These are phyloP conservation scores for Ptyas mucosa DNA, from an alignment of 2,113 vertebrate genomes.

Conservation along the genomic window DNA sequence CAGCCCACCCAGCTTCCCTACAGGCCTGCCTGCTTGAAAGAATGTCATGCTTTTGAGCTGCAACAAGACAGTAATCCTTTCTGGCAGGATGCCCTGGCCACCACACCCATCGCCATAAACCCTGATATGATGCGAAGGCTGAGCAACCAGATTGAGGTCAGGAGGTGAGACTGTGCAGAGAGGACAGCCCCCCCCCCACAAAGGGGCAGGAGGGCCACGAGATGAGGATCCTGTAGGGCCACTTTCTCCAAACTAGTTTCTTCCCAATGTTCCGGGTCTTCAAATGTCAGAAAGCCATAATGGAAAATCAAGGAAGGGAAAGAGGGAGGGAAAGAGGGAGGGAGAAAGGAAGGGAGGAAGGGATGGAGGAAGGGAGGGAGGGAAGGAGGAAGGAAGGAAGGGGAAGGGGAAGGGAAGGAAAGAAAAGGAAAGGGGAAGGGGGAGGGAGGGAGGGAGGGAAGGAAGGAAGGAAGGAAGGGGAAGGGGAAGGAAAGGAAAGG, in stretches of 20 bases:
- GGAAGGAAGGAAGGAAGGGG: too few relatives aligned
- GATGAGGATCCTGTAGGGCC: background rate
- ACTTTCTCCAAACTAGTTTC: background rate
- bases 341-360: rapidly evolving
- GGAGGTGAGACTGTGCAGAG: background rate
- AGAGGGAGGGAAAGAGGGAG: background rate
- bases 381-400: rapidly evolving
- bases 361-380: rapidly evolving
- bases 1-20: background rate
- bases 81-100: background rate
- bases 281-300: background rate
- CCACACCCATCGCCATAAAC: background rate
- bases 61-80: background rate
- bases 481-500: background rate
- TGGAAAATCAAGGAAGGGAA: background rate
- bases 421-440: rapidly evolving
- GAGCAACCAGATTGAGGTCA: background rate
- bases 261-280: background rate
- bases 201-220: background rate
- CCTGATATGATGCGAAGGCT: background rate
- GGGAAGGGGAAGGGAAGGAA: rapidly evolving
- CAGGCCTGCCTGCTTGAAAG: background rate
- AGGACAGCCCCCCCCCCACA: background rate
- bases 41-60: background rate
- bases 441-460: rapidly evolving